Conservation (phyloP, 2,888 invertebrate species). For the Xylota segnis region DNA sequence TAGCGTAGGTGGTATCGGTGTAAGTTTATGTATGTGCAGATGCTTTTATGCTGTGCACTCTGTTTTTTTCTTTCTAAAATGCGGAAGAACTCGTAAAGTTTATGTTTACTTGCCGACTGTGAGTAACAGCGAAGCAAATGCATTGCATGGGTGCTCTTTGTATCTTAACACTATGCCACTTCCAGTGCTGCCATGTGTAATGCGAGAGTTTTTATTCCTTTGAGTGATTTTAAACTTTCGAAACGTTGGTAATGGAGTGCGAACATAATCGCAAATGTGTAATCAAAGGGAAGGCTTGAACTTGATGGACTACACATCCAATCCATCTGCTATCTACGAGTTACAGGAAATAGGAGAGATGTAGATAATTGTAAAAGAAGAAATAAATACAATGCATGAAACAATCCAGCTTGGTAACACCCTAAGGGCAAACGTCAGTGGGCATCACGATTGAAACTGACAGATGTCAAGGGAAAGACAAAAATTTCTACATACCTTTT, state of each 20-base stretch:
- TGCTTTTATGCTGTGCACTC: conserved; percentile 29
- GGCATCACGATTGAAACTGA: too few relatives aligned
- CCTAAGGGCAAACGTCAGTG: too few relatives aligned
- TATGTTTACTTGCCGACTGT: background rate
- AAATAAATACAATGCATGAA: too few relatives aligned
- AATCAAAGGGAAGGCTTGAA: too few relatives aligned
- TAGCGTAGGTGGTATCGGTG: conserved; percentile 16
- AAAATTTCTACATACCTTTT: too few relatives aligned
- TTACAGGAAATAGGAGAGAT: too few relatives aligned
- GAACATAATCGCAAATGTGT: too few relatives aligned
- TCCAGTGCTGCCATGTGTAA: background rate
- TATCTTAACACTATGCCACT: background rate
- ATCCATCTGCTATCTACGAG: too few relatives aligned
- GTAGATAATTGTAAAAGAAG: too few relatives aligned
- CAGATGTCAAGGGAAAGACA: too few relatives aligned
- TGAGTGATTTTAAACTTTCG: background rate
- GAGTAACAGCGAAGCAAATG: background rate
- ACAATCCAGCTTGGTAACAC: too few relatives aligned
- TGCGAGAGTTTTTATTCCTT: background rate
- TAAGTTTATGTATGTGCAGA: conserved; percentile 16
- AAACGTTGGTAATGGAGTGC: background rate
- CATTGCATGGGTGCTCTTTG: background rate
- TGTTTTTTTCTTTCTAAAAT: background rate
- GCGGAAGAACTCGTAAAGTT: conserved; percentile 11
- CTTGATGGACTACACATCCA: too few relatives aligned